These are phyloP conservation scores for Abrostola tripartita DNA, from an alignment of 2,888 invertebrate genomes.

Conservation along the genomic window DNA sequence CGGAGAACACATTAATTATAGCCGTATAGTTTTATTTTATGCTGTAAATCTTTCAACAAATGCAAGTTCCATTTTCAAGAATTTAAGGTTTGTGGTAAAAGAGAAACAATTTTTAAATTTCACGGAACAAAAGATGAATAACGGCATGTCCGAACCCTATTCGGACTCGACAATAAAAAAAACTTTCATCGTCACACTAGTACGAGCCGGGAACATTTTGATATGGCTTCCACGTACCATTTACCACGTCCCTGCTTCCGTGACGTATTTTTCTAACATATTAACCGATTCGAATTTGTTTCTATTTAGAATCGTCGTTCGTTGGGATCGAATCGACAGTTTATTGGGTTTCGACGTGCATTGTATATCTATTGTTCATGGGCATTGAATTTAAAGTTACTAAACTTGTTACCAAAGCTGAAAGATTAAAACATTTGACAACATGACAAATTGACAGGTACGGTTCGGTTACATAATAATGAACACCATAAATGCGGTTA, in stretches of 20 bases:
- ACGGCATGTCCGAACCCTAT: slow-evolving; percentile 19
- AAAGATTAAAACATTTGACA: neutral
- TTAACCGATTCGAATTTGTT: slow-evolving; percentile 52
- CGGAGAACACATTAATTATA: slow-evolving; percentile 9
- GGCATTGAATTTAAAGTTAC: slow-evolving; percentile 26
- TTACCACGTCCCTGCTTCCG: slow-evolving; percentile 50
- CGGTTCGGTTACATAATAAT: too few relatives aligned
- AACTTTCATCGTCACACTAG: slow-evolving; percentile 35
- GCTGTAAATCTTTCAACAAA: slow-evolving; percentile 18
- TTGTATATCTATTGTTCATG: slow-evolving; percentile 35
- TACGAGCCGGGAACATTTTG: slow-evolving; percentile 42
- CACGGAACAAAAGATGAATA: slow-evolving; percentile 37
- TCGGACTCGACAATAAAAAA: slow-evolving; percentile 15
- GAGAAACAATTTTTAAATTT: slow-evolving; percentile 33
- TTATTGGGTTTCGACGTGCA: slow-evolving; percentile 45
- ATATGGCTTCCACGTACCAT: slow-evolving; percentile 54
- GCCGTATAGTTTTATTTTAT: slow-evolving; percentile 19
- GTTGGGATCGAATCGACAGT: slow-evolving; percentile 40
- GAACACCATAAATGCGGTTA: neutral
- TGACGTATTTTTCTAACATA: slow-evolving; percentile 54
- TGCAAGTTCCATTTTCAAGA: slow-evolving; percentile 15
- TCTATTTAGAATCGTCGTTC: slow-evolving; percentile 39
- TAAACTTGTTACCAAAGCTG: slow-evolving; percentile 16
- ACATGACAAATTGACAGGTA: neutral
- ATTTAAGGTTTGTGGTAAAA: slow-evolving; percentile 25